Conservation (phyloP, 2,113 vertebrate genomes). For the Monarcha castaneiventris region DNA sequence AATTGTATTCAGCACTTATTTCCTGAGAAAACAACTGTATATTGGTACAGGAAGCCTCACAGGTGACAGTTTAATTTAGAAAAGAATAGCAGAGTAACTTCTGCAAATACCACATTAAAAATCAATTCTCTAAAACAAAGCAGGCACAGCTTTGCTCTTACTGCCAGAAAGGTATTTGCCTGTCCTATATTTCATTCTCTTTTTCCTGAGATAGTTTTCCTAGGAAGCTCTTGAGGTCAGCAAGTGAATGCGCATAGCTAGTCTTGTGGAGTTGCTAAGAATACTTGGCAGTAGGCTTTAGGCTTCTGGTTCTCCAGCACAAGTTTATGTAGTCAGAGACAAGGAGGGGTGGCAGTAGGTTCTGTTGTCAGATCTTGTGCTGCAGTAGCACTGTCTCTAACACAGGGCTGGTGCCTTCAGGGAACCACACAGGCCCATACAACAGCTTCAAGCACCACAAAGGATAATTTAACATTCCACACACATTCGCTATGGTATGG, state of each 20-base stretch:
- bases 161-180: neutral
- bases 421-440: neutral
- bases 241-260: neutral
- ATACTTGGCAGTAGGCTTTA: neutral
- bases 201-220: neutral
- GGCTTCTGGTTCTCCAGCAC: neutral
- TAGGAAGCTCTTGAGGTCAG: neutral
- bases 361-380: neutral
- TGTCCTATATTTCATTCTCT: neutral
- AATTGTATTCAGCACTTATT: neutral
- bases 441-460: neutral
- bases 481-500: rapidly evolving
- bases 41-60: neutral
- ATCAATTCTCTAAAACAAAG: neutral
- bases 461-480: neutral
- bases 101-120: neutral
- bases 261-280: neutral
- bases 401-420: neutral
- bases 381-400: rapidly evolving
- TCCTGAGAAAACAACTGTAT: neutral
- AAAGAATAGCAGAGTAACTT: neutral
- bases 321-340: neutral
- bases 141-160: neutral
- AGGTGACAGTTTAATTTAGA: slow-evolving; percentile 26
- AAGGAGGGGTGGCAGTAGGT: neutral